Percentiles rank a stretch among this genome's conserved stretches.
Conservation (phyloP, 2,113 vertebrate species). For the Dipodomys spectabilis region DNA sequence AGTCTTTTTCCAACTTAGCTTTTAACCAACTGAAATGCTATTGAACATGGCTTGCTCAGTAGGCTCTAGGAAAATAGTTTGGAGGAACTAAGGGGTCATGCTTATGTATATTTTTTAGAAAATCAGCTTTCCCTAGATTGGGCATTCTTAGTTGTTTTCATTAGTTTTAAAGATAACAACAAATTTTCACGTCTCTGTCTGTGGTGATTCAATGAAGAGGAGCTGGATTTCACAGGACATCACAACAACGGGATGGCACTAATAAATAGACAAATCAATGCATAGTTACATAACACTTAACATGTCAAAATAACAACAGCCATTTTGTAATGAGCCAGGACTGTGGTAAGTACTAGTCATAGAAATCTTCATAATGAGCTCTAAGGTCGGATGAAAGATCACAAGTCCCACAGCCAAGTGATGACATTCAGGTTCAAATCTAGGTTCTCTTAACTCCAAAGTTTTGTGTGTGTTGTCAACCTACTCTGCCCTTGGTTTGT, state of each 20-base stretch:
- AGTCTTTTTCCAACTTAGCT: neutral
- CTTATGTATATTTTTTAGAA: neutral
- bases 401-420: neutral
- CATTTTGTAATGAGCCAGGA: neutral
- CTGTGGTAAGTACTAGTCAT: neutral
- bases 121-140: neutral
- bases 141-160: constrained; percentile 19
- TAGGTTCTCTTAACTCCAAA: neutral
- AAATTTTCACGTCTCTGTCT: neutral
- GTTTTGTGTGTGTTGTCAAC: neutral
- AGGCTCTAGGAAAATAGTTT: neutral
- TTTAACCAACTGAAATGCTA: neutral
- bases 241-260: neutral
- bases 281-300: neutral
- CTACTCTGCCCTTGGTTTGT: neutral
- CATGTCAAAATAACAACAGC: constrained; percentile 17
- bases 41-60: neutral
- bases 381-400: neutral
- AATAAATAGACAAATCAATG: no score
- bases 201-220: neutral
- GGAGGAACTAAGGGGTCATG: neutral
- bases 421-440: neutral
- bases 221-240: constrained; percentile 11
- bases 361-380: constrained; percentile 1
- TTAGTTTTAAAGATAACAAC: neutral